Evolutionary conservation across 2,888 invertebrate species (phyloP), one percentile per base, ranked within the genome.

Genomic region (Lamellibrachia columna): DNA sequence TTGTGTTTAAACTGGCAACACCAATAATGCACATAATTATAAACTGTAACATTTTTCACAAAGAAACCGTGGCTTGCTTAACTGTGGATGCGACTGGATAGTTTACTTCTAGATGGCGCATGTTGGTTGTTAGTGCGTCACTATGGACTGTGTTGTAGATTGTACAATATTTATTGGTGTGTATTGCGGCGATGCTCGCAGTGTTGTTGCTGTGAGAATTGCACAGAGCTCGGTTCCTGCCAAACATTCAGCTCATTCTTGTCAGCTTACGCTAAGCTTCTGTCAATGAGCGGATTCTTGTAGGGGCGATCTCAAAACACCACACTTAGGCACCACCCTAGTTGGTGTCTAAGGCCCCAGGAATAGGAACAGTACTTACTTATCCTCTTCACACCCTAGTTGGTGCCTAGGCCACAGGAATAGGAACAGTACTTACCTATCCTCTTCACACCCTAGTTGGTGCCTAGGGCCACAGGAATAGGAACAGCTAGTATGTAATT

Each of bases 101-200:
- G 15, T 75, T 75, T 6, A 4, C 75, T 6, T 2, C n/a, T 75
- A 75, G 6, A 75, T 6, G 75, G 75, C 75, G n/a, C 75, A 75
- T 6, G 22, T 75, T 75, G 75, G 22, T 15, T 75, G 75, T 75
- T 75, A 22, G 75, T 75, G 6, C 11, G 75, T 75, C n/a, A 75
- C 75, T 22, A 75, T 75, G 75, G n/a, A 11, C 75, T 6, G 75
- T 75, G 75, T 75, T 22, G 75, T 75, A 75, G 75, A 75, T n/a
- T 75, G 75, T 75, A n/a, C n/a, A 75, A 75, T 75, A 75, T 75
- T 75, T 75, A 75, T 75, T 75, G 75, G 75, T 22, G 75, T 75
- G 75, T 75, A 75, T 40, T 40, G 75, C 2, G 22, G 75, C 22
- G 4, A 22, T 75, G 22, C 22, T 75, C 6, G 22, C 75, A 22